A percentile compares a stretch with the other conserved stretches of the same genome.
phyloP scores from a whole-genome alignment of 1,140 invertebrate genomes.

The Zaprionus ghesquierei region DNA sequence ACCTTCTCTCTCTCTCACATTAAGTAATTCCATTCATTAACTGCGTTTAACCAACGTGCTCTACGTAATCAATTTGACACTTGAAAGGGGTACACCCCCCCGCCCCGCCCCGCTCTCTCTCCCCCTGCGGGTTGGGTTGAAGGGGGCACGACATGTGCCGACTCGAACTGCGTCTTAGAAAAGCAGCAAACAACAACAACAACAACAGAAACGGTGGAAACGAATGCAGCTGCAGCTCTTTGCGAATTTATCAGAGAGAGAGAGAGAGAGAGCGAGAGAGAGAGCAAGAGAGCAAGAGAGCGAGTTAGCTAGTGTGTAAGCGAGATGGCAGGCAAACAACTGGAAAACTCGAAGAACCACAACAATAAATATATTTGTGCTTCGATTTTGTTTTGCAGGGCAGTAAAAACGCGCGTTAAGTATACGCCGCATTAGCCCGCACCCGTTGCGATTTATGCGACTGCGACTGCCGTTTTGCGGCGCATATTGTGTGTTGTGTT shows the following conservation, averaged over 20 bases:
- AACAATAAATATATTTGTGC: background rate
- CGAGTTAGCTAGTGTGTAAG: background rate
- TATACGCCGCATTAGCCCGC: conserved; percentile 52
- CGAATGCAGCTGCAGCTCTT: conserved; percentile 30
- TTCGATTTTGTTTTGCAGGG: no score
- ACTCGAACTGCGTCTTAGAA: conserved; percentile 37
- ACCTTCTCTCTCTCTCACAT: background rate
- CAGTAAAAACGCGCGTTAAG: conserved; percentile 55
- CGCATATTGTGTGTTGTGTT: conserved; percentile 54
- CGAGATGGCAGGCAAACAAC: conserved; percentile 37
- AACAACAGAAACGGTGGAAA: background rate
- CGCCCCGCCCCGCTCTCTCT: background rate
- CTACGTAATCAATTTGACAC: conserved; percentile 73
- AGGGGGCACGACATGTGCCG: conserved; percentile 21
- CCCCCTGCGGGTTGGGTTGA: no score
- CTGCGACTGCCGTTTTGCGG: no score
- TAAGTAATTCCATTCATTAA: conserved; percentile 67
- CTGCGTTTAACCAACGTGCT: conserved; percentile 36
- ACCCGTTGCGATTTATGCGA: conserved; percentile 4
- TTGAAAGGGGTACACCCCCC: conserved; percentile 50
- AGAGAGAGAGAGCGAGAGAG: background rate
- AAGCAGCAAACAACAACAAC: conserved; percentile 6
- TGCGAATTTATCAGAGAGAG: conserved; percentile 22
- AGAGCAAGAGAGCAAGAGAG: background rate
- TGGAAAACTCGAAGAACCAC: background rate